Evolutionary conservation across 1,140 invertebrate species (phyloP).

Genomic region (Nymphalis io): DNA sequence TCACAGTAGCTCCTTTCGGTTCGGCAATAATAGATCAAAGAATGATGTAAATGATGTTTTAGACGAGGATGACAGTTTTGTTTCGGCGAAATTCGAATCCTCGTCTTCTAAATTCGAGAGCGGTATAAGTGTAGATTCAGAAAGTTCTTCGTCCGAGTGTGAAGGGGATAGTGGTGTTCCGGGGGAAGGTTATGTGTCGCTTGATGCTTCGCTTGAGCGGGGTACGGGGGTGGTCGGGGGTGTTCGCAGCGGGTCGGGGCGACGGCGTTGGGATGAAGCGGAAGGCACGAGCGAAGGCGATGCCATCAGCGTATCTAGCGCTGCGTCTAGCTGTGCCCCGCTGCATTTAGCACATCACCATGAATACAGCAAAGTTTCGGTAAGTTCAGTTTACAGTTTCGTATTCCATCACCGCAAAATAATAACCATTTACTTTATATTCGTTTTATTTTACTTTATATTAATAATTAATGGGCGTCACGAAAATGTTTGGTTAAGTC

Average conservation of each 20-base stretch:
- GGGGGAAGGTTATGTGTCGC: conserved; percentile 64
- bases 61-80: conserved; percentile 49
- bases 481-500: too few relatives aligned
- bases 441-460: too few relatives aligned
- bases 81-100: conserved; percentile 41
- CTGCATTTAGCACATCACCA: conserved; percentile 66
- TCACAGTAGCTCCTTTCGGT: conserved; percentile 71
- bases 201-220: conserved; percentile 78
- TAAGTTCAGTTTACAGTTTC: conserved; percentile 42
- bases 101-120: conserved; percentile 63
- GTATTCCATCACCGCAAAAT: too few relatives aligned
- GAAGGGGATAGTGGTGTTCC: conserved; percentile 67
- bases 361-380: conserved; percentile 75
- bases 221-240: conserved; percentile 61
- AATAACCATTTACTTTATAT: neutral
- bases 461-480: too few relatives aligned
- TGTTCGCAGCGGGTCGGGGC: conserved; percentile 78
- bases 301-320: conserved; percentile 71
- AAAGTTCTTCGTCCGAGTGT: conserved; percentile 62
- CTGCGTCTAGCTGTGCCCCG: conserved; percentile 71
- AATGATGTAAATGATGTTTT: conserved; percentile 44
- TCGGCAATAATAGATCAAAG: conserved; percentile 49
- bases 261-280: conserved; percentile 72
- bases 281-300: conserved; percentile 72
- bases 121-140: conserved; percentile 63